A percentile compares a stretch with the other conserved stretches of the same genome.
Conservation (phyloP, 2,888 invertebrate species). For the Nemoura dubitans region DNA sequence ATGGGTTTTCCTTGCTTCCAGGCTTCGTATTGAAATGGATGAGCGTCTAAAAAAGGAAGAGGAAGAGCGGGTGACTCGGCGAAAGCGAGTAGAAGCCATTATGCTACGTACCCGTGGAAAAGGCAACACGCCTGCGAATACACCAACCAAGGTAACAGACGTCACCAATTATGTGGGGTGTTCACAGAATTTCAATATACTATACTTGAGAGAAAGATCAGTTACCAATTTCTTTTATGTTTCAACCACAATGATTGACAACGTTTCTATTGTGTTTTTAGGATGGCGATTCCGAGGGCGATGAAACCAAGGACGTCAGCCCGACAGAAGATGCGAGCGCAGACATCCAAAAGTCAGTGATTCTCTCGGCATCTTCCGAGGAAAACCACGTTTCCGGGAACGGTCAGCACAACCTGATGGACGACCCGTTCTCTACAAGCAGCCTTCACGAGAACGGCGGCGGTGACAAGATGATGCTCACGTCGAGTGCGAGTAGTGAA, state of each 20-base stretch:
- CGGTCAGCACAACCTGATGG: conserved; percentile 32
- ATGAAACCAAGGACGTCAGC: conserved; percentile 48
- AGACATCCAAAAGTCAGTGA: conserved; percentile 32
- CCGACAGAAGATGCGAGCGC: conserved; percentile 47
- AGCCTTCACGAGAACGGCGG: conserved; percentile 40
- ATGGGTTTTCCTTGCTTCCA: conserved; percentile 54
- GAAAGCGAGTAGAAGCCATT: conserved; percentile 91
- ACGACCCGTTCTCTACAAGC: background rate
- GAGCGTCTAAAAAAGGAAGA: conserved; percentile 87
- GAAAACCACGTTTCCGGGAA: conserved; percentile 37
- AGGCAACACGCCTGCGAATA: conserved; percentile 59
- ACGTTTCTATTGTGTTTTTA: background rate
- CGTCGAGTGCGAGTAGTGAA: conserved; percentile 47
- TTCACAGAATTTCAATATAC: background rate
- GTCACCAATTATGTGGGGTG: background rate
- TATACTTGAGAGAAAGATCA: no score
- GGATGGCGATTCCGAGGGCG: conserved; percentile 42
- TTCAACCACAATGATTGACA: background rate
- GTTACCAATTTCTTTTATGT: background rate
- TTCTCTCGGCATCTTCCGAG: conserved; percentile 10
- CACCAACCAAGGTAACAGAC: conserved; percentile 60
- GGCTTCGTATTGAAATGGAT: conserved; percentile 81
- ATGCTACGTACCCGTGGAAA: conserved; percentile 86
- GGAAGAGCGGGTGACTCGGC: conserved; percentile 85
- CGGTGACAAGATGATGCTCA: conserved; percentile 36